These are phyloP conservation scores for Resseliella maxima DNA, from an alignment of 2,888 invertebrate genomes.

Conservation along the genomic window DNA sequence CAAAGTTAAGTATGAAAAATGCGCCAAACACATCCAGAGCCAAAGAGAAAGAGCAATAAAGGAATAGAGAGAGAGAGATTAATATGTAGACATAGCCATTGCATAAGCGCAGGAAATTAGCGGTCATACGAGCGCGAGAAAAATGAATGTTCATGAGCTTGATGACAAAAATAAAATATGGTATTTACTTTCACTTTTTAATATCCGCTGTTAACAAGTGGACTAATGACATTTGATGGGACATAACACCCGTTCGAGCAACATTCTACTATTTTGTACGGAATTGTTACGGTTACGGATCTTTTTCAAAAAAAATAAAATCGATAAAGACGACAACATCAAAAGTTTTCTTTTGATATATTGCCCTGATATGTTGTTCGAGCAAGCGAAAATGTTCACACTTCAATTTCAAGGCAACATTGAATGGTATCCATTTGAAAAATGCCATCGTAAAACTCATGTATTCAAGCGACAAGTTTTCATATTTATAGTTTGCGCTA, in stretches of 20 bases:
- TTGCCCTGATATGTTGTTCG: background rate
- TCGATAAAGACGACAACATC: background rate
- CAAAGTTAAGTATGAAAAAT: background rate
- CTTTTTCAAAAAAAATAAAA: no score
- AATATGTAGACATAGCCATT: background rate
- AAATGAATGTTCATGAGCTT: background rate
- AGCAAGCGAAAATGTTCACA: background rate
- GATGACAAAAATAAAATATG: background rate
- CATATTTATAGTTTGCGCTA: background rate
- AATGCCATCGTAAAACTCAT: background rate
- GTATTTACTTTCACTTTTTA: background rate
- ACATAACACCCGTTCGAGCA: background rate
- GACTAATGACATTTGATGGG: background rate
- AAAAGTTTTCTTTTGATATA: background rate
- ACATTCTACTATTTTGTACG: no score
- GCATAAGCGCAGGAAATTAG: background rate
- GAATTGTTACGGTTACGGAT: no score
- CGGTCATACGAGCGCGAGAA: slow-evolving; percentile 25
- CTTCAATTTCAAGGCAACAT: background rate
- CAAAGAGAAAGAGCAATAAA: no score
- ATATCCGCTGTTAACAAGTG: background rate
- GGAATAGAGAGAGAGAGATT: background rate
- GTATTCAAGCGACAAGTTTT: slow-evolving; percentile 12
- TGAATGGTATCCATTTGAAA: background rate
- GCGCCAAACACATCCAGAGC: background rate